These are phyloP conservation scores for Whitmania pigra DNA, from an alignment of 1,140 invertebrate genomes.

Conservation along the genomic window DNA sequence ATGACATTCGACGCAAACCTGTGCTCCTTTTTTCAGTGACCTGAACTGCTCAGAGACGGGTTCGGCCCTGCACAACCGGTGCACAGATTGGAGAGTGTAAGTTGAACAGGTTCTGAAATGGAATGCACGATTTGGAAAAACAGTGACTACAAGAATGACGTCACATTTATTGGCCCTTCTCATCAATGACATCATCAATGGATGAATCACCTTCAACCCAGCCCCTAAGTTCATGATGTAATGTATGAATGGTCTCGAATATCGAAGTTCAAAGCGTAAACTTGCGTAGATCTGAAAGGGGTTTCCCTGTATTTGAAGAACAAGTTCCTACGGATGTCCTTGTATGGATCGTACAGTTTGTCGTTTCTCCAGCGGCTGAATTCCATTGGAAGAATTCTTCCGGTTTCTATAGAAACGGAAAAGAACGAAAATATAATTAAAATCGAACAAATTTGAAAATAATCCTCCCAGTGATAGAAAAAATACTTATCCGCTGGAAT, in stretches of 20 bases:
- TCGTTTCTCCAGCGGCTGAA: constrained; percentile 23
- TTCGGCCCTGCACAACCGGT: background rate
- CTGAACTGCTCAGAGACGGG: constrained; percentile 29
- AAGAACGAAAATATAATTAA: background rate
- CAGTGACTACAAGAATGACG: no score
- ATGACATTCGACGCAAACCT: constrained; percentile 39
- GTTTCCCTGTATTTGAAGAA: background rate
- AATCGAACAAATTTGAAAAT: background rate
- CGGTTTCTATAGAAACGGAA: constrained; percentile 21
- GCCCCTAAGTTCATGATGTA: no score
- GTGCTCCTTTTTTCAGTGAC: constrained; percentile 28
- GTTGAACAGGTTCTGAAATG: constrained; percentile 12
- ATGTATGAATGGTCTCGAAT: no score
- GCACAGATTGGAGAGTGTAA: background rate
- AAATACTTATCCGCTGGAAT: no score
- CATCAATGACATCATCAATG: no score
- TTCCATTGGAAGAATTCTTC: constrained; percentile 22
- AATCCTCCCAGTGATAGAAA: no score
- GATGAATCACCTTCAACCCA: no score
- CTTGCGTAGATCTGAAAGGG: no score
- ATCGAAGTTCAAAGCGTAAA: no score
- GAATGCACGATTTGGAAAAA: background rate
- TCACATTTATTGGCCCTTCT: no score
- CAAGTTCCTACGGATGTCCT: constrained; percentile 23
- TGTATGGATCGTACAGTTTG: constrained; percentile 23